phyloP scores from a whole-genome alignment of 1,140 invertebrate genomes.

The Leptestheria dahalacensis region DNA sequence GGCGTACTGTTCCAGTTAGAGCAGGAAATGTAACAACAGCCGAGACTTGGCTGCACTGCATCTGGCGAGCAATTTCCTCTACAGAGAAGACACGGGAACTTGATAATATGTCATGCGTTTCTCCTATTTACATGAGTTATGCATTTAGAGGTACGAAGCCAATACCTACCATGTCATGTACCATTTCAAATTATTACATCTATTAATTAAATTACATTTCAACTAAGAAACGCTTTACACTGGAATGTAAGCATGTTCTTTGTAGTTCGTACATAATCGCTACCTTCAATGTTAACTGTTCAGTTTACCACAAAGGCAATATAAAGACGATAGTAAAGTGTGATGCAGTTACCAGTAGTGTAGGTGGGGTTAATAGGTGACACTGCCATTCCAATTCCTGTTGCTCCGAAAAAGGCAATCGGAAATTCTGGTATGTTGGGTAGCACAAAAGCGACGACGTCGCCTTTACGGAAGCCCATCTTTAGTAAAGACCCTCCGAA shows the following conservation, averaged over 20 bases:
- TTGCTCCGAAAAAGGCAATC: constrained; percentile 28
- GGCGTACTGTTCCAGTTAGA: constrained; percentile 39
- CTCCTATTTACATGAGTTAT: too few species aligned
- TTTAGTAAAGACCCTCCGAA: constrained; percentile 26
- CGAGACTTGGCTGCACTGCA: constrained; percentile 45
- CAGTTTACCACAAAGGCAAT: too few species aligned
- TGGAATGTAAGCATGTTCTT: too few species aligned
- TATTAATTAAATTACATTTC: too few species aligned
- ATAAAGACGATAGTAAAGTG: too few species aligned
- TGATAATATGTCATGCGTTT: neutral
- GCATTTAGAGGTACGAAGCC: too few species aligned
- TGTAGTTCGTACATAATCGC: too few species aligned
- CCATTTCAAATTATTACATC: too few species aligned
- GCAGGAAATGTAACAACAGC: constrained; percentile 45
- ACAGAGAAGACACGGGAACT: neutral
- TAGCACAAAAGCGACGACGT: constrained; percentile 28
- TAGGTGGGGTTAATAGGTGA: constrained; percentile 32
- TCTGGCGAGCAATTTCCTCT: constrained; percentile 61
- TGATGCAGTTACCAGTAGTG: constrained; percentile 33
- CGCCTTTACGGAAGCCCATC: constrained; percentile 30
- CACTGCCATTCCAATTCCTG: constrained; percentile 28
- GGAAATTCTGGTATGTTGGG: constrained; percentile 32
- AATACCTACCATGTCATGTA: too few species aligned
- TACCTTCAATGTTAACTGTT: too few species aligned
- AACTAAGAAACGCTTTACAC: too few species aligned